These are phyloP conservation scores for Stichodactyla helianthus DNA, from an alignment of 64 coral and sea anemone species.

Conservation along the genomic window DNA sequence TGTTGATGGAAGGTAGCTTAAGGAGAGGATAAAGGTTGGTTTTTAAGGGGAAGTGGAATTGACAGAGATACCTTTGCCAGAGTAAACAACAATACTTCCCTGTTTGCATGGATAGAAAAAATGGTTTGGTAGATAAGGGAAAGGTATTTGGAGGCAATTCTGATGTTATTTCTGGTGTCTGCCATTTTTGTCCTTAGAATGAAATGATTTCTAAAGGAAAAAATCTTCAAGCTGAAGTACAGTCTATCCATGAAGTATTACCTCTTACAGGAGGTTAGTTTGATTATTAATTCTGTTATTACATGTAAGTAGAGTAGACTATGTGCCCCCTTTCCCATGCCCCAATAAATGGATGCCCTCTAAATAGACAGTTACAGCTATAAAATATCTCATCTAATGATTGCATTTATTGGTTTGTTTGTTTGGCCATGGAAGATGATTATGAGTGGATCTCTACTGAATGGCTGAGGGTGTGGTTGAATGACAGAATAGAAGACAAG, in stretches of 20 bases:
- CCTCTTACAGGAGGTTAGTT: constrained; percentile 24
- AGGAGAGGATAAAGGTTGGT: no score
- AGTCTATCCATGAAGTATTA: constrained; percentile 57
- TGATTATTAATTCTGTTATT: not conserved
- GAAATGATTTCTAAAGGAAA: constrained; percentile 55
- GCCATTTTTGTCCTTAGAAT: constrained; percentile 34
- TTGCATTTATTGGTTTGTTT: not conserved
- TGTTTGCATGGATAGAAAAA: no score
- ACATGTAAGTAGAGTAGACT: no score
- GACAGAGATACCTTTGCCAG: no score
- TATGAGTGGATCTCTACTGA: constrained; percentile 73
- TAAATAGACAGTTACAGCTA: no score
- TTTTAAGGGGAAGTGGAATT: no score
- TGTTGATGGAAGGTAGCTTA: no score
- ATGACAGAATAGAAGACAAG: constrained; percentile 29
- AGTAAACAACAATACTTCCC: no score
- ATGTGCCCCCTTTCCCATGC: no score
- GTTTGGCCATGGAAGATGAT: not conserved
- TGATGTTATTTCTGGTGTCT: not conserved
- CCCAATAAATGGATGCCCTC: no score
- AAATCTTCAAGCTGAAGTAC: constrained; percentile 65
- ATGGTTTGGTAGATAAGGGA: not conserved
- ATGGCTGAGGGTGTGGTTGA: constrained; percentile 58
- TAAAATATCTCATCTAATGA: not conserved
- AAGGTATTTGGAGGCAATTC: not conserved